phyloP scores from a whole-genome alignment of 2,797 vertebrate genomes.

The Lateolabrax maculatus region DNA sequence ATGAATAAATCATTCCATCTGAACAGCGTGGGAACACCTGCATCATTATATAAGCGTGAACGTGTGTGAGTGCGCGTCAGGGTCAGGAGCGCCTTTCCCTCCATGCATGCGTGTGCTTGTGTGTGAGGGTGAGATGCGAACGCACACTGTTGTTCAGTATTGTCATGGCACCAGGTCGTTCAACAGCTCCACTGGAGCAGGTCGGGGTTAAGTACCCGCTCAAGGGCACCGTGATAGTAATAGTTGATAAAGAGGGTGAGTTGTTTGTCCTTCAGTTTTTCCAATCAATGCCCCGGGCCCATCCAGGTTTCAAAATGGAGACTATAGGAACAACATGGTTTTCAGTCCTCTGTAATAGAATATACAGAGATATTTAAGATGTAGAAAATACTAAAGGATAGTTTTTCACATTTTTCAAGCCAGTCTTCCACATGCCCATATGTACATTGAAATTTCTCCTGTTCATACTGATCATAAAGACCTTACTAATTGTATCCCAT shows the following conservation, averaged over 20 bases:
- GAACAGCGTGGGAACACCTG: conserved; percentile 66
- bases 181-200: neutral
- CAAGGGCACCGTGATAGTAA: neutral
- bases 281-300: too few species aligned
- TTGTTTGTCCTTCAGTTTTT: neutral
- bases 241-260: neutral
- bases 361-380: neutral
- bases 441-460: neutral
- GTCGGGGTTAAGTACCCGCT: neutral
- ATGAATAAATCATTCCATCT: conserved; percentile 91
- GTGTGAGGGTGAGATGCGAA: neutral
- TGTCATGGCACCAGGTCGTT: neutral
- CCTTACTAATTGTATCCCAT: too few species aligned
- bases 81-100: neutral
- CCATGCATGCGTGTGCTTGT: neutral
- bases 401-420: neutral
- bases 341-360: too few species aligned
- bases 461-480: neutral
- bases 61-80: neutral
- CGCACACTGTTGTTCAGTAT: too few species aligned
- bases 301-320: neutral
- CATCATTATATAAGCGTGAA: conserved; percentile 32
- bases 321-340: too few species aligned
- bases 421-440: neutral
- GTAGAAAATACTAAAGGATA: neutral